These are phyloP conservation scores for Sapayoa aenigma DNA, from an alignment of 2,113 vertebrate species.

Conservation along the genomic window DNA sequence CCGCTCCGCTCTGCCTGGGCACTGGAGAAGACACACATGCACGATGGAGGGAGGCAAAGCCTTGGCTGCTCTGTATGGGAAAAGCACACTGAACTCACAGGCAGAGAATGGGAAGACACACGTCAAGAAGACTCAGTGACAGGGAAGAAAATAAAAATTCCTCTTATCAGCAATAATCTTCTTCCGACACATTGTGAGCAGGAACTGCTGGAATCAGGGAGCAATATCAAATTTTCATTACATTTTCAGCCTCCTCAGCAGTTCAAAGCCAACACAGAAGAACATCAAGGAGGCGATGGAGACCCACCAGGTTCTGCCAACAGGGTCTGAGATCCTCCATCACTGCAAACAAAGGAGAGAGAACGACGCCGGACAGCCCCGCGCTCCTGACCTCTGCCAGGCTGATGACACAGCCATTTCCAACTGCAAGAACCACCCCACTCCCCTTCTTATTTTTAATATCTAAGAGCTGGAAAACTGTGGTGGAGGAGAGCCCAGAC, in stretches of 20 bases:
- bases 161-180: not conserved
- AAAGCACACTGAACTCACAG: not conserved
- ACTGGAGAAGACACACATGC: fast-evolving
- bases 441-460: not conserved
- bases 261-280: not conserved
- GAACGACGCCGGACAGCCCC: fast-evolving
- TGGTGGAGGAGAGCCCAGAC: not conserved
- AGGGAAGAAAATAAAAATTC: not conserved
- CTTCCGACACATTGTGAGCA: fast-evolving
- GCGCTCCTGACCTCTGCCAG: not conserved
- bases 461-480: not conserved
- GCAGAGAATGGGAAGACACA: not conserved
- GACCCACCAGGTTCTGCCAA: not conserved
- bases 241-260: not conserved
- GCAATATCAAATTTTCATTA: not conserved
- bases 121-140: not conserved
- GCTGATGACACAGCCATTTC: not conserved
- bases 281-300: not conserved
- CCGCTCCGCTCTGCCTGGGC: not conserved
- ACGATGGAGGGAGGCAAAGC: not conserved
- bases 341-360: not conserved
- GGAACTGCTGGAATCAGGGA: not conserved
- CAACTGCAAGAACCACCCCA: not conserved
- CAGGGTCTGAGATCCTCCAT: not conserved
- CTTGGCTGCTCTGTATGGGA: not conserved